A percentile compares a stretch with the other conserved stretches of the same genome.
Evolutionary conservation across 1,140 invertebrate species (phyloP).

Genomic region (Brachionus rotundiformis): DNA sequence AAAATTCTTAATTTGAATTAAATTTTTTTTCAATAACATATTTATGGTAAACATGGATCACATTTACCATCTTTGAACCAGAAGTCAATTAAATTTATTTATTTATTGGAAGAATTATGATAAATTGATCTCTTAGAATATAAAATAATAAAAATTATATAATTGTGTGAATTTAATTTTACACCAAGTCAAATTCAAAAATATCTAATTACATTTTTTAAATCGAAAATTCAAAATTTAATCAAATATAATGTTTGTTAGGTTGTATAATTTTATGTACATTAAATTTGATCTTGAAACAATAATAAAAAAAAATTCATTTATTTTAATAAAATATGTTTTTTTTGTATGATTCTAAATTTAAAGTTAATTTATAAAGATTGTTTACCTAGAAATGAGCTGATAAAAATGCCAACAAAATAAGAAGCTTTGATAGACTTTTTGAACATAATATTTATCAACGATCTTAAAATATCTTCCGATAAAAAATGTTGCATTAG

Average conservation of each 20-base stretch:
- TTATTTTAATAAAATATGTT: neutral
- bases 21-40: no score
- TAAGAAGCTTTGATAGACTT: neutral
- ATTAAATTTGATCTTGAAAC: neutral
- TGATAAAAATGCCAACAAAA: no score
- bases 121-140: no score
- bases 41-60: no score
- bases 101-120: no score
- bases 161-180: no score
- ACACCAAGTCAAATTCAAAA: no score
- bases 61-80: no score
- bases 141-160: no score
- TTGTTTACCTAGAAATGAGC: neutral
- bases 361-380: neutral
- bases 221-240: neutral
- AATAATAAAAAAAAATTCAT: neutral
- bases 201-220: no score
- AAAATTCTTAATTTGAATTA: no score
- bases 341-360: neutral
- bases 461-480: neutral
- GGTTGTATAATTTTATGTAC: neutral
- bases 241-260: neutral
- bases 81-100: no score
- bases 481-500: neutral
- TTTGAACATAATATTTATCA: neutral